These are phyloP conservation scores for Margarornis squamiger DNA, from an alignment of 2,797 vertebrate genomes.

Conservation along the genomic window DNA sequence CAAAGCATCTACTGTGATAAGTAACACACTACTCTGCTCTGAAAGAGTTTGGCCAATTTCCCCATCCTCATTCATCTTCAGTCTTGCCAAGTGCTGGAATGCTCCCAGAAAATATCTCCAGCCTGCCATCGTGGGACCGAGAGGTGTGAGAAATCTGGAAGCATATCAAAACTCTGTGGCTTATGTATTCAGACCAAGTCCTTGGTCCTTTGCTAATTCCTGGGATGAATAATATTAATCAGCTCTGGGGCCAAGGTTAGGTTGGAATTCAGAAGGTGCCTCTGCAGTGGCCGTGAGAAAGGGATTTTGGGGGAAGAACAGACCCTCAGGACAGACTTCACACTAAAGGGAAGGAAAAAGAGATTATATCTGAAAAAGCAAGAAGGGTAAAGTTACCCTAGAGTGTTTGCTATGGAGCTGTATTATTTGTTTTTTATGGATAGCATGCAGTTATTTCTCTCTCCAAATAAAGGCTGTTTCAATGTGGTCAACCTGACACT, in stretches of 20 bases:
- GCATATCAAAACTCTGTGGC: constrained; percentile 5
- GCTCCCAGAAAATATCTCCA: constrained; percentile 47
- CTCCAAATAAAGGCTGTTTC: neutral
- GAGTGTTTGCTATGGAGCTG: neutral
- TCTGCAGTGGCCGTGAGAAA: neutral
- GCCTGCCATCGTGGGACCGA: constrained; percentile 13
- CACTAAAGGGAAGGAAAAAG: neutral
- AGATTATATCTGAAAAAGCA: neutral
- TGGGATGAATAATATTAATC: neutral
- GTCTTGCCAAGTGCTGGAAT: constrained; percentile 56
- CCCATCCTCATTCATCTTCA: constrained; percentile 43
- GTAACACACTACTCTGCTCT: constrained; percentile 10
- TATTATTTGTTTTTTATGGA: neutral
- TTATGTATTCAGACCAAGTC: constrained; percentile 26
- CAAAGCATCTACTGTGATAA: constrained; percentile 55
- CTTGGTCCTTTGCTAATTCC: neutral
- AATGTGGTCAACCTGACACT: neutral
- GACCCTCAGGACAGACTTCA: neutral
- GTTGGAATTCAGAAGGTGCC: neutral
- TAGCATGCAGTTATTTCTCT: neutral
- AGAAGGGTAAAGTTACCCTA: neutral
- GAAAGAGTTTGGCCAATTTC: constrained; percentile 47
- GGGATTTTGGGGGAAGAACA: neutral
- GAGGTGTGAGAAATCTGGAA: constrained; percentile 56
- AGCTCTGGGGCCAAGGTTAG: neutral